phyloP scores from a whole-genome alignment of 2,113 vertebrate species.

The Osmerus eperlanus region DNA sequence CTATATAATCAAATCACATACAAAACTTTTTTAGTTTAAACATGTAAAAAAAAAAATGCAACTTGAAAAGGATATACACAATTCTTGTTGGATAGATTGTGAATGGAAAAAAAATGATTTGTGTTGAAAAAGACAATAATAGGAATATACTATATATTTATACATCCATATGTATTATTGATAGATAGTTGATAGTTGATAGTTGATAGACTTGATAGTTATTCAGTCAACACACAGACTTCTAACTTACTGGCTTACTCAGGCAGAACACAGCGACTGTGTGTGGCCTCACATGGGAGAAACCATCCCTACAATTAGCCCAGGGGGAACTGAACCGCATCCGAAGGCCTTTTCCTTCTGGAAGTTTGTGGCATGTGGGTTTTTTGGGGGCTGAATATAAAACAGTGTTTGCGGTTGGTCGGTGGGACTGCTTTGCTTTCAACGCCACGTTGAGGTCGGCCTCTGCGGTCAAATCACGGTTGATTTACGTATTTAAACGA shows the following conservation, averaged over 20 bases:
- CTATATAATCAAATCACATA: too few species aligned
- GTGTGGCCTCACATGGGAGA: neutral
- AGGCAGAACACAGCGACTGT: neutral
- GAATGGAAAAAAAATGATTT: too few species aligned
- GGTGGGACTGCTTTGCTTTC: conserved; percentile 5
- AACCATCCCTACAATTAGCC: neutral
- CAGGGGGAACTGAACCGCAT: neutral
- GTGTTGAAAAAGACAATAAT: too few species aligned
- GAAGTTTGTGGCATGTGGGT: neutral
- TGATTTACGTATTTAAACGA: conserved; percentile 37
- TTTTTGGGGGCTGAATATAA: neutral
- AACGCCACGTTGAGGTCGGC: conserved; percentile 11
- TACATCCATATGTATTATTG: too few species aligned
- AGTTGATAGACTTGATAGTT: neutral
- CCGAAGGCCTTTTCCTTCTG: neutral
- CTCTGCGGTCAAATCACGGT: neutral
- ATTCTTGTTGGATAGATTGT: too few species aligned
- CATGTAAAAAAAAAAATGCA: too few species aligned
- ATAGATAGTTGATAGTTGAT: too few species aligned
- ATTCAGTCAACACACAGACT: neutral
- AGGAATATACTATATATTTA: too few species aligned
- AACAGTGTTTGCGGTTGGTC: neutral
- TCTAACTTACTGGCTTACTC: neutral
- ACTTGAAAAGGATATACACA: too few species aligned
- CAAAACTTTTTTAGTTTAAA: too few species aligned